A percentile compares a stretch with the other conserved stretches of the same genome.
These are phyloP conservation scores for Cranoglanis bouderius DNA, from an alignment of 2,113 vertebrate species.

Conservation along the genomic window DNA sequence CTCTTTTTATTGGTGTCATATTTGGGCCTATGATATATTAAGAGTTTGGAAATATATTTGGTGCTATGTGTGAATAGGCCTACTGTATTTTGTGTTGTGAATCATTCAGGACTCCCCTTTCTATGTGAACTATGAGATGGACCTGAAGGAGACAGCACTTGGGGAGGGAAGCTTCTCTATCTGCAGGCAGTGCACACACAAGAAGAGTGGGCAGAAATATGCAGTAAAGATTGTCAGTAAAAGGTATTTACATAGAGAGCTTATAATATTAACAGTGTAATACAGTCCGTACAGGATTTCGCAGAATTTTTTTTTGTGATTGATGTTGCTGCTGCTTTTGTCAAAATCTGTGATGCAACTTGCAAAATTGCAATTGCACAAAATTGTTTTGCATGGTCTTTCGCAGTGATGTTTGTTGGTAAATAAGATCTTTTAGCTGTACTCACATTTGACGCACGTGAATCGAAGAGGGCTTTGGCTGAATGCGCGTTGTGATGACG, in stretches of 20 bases:
- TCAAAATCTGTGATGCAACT: too few relatives aligned
- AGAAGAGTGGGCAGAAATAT: constrained; percentile 89
- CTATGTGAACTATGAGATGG: constrained; percentile 92
- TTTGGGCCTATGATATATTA: neutral
- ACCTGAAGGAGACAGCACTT: constrained; percentile 88
- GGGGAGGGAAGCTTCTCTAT: constrained; percentile 99
- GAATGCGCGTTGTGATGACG: too few relatives aligned
- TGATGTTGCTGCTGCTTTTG: too few relatives aligned
- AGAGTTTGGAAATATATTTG: neutral
- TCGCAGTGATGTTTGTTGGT: too few relatives aligned
- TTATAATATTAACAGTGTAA: neutral
- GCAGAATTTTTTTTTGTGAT: too few relatives aligned
- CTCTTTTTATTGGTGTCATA: neutral
- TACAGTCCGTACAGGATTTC: too few relatives aligned
- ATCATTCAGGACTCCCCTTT: constrained; percentile 90
- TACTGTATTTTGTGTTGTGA: neutral
- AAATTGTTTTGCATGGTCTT: too few relatives aligned
- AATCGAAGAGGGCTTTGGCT: too few relatives aligned
- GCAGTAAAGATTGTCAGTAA: constrained; percentile 99
- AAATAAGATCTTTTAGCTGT: too few relatives aligned
- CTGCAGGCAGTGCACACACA: constrained; percentile 93
- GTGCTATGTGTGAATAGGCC: neutral
- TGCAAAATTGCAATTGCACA: too few relatives aligned
- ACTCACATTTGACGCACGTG: too few relatives aligned
- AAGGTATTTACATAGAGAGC: constrained; percentile 74